A percentile compares a stretch with the other conserved stretches of the same genome.
Evolutionary conservation across 2,113 vertebrate genomes (phyloP).

Genomic region (Andinoacara biseriatus): DNA sequence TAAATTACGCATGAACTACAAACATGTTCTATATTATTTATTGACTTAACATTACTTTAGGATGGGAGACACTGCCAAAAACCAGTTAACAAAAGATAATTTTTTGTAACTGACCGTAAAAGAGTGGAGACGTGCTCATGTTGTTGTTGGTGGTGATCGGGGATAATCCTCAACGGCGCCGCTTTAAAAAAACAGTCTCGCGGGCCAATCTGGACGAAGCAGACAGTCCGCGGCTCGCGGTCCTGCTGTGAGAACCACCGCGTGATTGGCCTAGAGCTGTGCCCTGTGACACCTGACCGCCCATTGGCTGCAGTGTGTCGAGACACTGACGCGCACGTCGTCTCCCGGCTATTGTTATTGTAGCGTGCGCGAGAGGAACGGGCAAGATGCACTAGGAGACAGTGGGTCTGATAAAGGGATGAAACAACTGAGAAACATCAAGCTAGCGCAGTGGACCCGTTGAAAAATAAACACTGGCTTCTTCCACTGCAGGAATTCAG

Average conservation of each 20-base stretch:
- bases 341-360: conserved; percentile 80
- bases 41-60: background rate
- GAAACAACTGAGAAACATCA: conserved; percentile 12
- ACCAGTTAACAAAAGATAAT: no score
- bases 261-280: conserved; percentile 59
- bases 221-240: conserved; percentile 65
- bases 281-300: conserved; percentile 47
- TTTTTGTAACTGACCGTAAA: background rate
- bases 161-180: conserved; percentile 58
- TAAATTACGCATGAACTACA: background rate
- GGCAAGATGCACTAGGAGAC: conserved; percentile 75
- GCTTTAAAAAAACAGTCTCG: conserved; percentile 58
- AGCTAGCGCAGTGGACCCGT: background rate
- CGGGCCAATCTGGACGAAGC: conserved; percentile 73
- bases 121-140: background rate
- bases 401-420: conserved; percentile 22
- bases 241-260: conserved; percentile 51
- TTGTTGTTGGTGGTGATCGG: background rate
- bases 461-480: background rate
- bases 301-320: conserved; percentile 70
- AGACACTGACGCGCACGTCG: conserved; percentile 77
- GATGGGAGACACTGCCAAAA: no score
- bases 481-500: background rate
- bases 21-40: fast-evolving
- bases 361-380: conserved; percentile 66